A percentile compares a stretch with the other conserved stretches of the same genome.
Conservation (phyloP, 1,140 invertebrate species). For the Tyrophagus putrescentiae region DNA sequence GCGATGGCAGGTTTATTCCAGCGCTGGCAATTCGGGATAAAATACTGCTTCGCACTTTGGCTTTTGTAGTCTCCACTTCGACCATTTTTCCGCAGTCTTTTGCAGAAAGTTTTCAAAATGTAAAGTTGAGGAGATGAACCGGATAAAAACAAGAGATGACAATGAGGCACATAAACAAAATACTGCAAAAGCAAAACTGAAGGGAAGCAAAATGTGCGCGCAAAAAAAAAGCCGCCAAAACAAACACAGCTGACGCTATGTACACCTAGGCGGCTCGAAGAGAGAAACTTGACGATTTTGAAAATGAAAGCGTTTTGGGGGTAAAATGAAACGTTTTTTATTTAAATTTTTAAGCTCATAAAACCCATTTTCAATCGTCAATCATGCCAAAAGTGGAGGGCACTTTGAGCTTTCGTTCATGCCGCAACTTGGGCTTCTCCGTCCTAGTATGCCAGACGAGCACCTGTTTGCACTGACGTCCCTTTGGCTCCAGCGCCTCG, state of each 20-base stretch:
- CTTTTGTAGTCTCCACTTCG: not conserved
- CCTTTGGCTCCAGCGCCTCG: conserved; percentile 69
- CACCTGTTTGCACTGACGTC: conserved; percentile 72
- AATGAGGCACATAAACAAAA: too few species aligned
- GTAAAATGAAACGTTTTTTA: not conserved
- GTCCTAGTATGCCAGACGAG: conserved; percentile 95
- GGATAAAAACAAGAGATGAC: too few species aligned
- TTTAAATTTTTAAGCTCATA: too few species aligned
- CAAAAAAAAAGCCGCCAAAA: not conserved
- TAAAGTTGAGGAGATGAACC: too few species aligned
- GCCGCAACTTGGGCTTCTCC: conserved; percentile 56
- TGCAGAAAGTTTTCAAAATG: not conserved
- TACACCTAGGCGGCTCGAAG: not conserved
- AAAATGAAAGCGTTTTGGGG: too few species aligned
- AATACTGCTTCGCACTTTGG: not conserved
- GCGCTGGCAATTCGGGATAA: not conserved
- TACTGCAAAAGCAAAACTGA: not conserved
- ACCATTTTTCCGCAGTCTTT: not conserved
- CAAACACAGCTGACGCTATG: not conserved
- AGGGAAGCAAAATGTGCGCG: not conserved
- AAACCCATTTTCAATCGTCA: conserved; percentile 4
- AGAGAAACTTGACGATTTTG: not conserved
- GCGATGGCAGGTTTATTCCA: not conserved
- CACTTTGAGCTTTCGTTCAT: conserved; percentile 26
- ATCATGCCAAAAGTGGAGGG: not conserved